Base-by-base conservation (phyloP, 2,113 vertebrate genomes). In the Brienomyrus brachyistius region DNA sequence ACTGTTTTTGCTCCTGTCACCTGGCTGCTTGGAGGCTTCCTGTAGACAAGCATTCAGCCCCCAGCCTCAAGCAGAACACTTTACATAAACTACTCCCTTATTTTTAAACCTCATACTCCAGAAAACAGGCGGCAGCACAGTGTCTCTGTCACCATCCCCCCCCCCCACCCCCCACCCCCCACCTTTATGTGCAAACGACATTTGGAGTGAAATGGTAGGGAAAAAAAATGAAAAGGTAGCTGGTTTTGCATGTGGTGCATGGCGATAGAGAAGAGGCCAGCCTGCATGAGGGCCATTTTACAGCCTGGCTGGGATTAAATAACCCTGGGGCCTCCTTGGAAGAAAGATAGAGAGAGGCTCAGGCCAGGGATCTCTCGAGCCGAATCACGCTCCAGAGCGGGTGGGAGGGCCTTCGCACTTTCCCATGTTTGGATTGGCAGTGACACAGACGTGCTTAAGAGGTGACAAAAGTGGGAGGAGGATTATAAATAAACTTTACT, bases 201-300 rank as follows among this genome's bases (percentile, higher is more conserved):
- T 35, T 80, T 19, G 35, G 74, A 19, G 35, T 80, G 17, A 35
- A 35, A 19, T 80, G 31, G 35, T 43, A 17, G 17, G 74, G 86
- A 88, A 84, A 88, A 84, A 88, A 87, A 89, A 62, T 31, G n/a
- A 56, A 80, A 50, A 91, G 35, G 74, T 83, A 89, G 7, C 45
- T 5, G 48, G 47, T 51, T 35, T 9, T 86, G 51, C 51, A 54
- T 56, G 50, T 88, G 62, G 90, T 90, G 93, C 92, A 92, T 92
- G 89, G 94, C 88, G 93, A 95, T 93, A 95, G 95, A 92, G 10
- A 84, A 93, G 96, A 96, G 95, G 94, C 94, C 96, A 95, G 96
- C 95, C 95, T 92, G 93, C 93, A 96, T 96, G 95, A 96, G 96
- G 96, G 95, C 94, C 96, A 96, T 97, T 96, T 96, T 96, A 95